Evolutionary conservation across 1,140 invertebrate species (phyloP).

Genomic region (Psilanteris sp.): DNA sequence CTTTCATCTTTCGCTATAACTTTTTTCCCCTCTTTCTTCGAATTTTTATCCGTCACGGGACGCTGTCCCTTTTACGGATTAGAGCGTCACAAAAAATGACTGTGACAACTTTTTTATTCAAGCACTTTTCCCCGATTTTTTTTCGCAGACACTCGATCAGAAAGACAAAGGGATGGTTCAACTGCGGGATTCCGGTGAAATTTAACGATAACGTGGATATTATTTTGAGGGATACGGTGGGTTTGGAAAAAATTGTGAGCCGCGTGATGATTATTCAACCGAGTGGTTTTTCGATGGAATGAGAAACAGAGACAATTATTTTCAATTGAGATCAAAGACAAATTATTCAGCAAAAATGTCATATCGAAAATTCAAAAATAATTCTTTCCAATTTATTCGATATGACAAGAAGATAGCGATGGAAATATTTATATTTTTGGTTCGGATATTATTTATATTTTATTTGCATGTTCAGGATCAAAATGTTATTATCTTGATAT

Average conservation of each 20-base stretch:
- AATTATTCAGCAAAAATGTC: neutral
- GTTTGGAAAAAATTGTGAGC: conserved; percentile 10
- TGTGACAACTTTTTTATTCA: conserved; percentile 19
- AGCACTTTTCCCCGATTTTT: conserved; percentile 12
- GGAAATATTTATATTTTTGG: too few species aligned
- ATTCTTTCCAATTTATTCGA: too few species aligned
- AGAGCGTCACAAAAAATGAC: conserved; percentile 26
- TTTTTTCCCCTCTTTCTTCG: conserved; percentile 14
- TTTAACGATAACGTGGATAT: conserved; percentile 36
- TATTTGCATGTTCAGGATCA: too few species aligned
- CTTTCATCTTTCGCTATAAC: conserved; percentile 38
- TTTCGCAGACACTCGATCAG: conserved; percentile 8
- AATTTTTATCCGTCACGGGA: conserved; percentile 14
- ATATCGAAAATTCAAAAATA: too few species aligned
- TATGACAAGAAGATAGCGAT: too few species aligned
- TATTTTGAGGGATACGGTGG: conserved; percentile 10
- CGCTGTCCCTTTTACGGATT: conserved; percentile 37
- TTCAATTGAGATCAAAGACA: conserved; percentile 18
- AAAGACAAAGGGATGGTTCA: conserved; percentile 41
- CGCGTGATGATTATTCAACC: conserved; percentile 11
- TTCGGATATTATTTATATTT: too few species aligned
- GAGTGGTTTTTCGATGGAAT: neutral
- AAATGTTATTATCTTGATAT: too few species aligned
- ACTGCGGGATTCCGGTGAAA: conserved; percentile 12
- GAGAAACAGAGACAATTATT: conserved; percentile 34